phyloP scores from a whole-genome alignment of 2,113 vertebrate genomes.

The Ageneiosus marmoratus region DNA sequence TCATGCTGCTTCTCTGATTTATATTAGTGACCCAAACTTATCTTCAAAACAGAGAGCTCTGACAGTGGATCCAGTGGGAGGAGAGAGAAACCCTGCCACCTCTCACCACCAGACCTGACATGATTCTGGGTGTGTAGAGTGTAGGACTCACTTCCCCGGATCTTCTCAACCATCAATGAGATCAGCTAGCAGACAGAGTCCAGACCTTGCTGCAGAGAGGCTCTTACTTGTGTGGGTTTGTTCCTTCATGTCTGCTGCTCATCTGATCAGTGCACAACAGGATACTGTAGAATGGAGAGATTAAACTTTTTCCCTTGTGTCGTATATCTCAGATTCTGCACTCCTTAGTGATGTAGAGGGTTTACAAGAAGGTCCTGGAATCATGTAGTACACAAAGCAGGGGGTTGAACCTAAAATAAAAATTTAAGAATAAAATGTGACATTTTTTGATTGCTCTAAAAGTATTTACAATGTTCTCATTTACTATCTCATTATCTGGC shows the following conservation, averaged over 20 bases:
- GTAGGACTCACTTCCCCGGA: not conserved
- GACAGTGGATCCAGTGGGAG: constrained; percentile 17
- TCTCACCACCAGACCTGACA: constrained; percentile 22
- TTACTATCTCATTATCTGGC: not conserved
- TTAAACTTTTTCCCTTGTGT: not conserved
- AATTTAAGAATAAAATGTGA: not conserved
- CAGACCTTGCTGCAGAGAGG: not conserved
- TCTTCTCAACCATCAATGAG: not conserved
- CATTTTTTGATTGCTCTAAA: not conserved
- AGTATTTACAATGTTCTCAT: not conserved
- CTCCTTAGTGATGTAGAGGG: not conserved
- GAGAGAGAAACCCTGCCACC: constrained; percentile 16
- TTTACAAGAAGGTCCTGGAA: not conserved
- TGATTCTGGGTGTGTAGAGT: not conserved
- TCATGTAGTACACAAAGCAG: not conserved
- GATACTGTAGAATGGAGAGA: constrained; percentile 9
- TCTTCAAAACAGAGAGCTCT: constrained; percentile 17
- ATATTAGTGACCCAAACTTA: constrained; percentile 3
- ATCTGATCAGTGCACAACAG: not conserved
- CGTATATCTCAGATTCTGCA: not conserved
- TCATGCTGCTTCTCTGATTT: constrained; percentile 12
- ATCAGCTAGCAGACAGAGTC: not conserved
- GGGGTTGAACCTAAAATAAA: not conserved
- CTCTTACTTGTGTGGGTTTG: not conserved
- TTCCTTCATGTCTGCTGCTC: constrained; percentile 16